Base-by-base conservation (phyloP, 2,888 invertebrate species). In the Antheraea yamamai region DNA sequence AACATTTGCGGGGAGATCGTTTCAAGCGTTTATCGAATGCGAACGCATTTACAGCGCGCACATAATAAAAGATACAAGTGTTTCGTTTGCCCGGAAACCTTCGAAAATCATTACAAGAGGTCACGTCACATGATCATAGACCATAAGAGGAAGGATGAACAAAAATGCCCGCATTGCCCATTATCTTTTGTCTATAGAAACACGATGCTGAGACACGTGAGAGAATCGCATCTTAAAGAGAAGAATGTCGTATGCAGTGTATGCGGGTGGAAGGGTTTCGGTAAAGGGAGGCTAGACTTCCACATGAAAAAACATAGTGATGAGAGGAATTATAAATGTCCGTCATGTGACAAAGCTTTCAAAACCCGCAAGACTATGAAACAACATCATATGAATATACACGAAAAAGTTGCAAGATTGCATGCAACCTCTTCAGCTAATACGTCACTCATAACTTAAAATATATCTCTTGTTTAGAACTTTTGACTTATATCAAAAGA, bases 11-110 rank as follows among this genome's bases (percentile, higher is more conserved):
- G 76, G 0, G 73, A 78, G 51, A 14, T 55, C 0, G 8, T 58
- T 1, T 73, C 78, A 51, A 75, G 71, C 35, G 47, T 70, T 4
- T 72, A 75, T 23, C 66, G 76, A 6, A 35, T 78, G 51, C 75
- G 80, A 30, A 80, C 79, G 16, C 78, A 80, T 23, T 76, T 77
- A 77, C 30, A 61, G 0, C 77, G 82, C 79, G 52, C 83, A 87
- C 26, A 85, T 72, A 91, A 93, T 51, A 93, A 89, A 76, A 93
- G 91, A 39, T 92, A 90, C 78, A 90, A 90, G 74, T 96, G 95
- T 77, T 81, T 88, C 0, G 82, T 88, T 2, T 92, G 92, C 73
- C 76, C 87, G 0, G 86, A 87, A 72, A 85, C 79, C 1, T 92
- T 92, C 73, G 81, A 84, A n/a, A 86, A 85, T 30, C 85, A 87